A percentile compares a stretch with the other conserved stretches of the same genome.
Evolutionary conservation across 1,140 invertebrate species (phyloP).

Genomic region (Zelostemma sp.): DNA sequence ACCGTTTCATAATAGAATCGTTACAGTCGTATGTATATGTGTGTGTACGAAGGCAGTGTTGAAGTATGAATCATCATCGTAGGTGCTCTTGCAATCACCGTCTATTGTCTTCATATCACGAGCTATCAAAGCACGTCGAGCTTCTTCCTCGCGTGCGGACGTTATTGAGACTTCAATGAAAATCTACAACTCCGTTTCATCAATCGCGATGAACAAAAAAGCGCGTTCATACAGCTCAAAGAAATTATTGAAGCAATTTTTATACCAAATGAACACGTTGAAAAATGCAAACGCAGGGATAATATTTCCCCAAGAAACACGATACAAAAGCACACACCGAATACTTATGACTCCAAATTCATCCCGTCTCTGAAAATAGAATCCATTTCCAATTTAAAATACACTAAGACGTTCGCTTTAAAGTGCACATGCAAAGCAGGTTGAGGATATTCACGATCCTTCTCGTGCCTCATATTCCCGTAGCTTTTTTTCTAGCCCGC

Average conservation of each 20-base stretch:
- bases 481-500: background rate
- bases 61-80: background rate
- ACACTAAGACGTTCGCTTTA: background rate
- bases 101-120: slow-evolving; percentile 54
- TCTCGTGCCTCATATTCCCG: background rate
- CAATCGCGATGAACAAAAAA: background rate
- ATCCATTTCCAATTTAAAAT: background rate
- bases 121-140: slow-evolving; percentile 35
- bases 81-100: slow-evolving; percentile 46
- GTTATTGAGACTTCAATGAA: slow-evolving; percentile 46
- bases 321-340: background rate
- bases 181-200: slow-evolving; percentile 10
- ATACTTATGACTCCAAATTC: background rate
- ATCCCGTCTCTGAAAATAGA: background rate
- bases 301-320: background rate
- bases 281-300: background rate
- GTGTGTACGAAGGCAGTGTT: background rate
- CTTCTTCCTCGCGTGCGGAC: slow-evolving; percentile 45
- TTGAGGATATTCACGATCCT: background rate
- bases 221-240: background rate
- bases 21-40: background rate
- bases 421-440: background rate
- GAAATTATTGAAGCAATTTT: background rate
- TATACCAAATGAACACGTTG: too few species aligned
- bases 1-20: background rate